Base-by-base conservation (phyloP, 2,888 invertebrate genomes). In the Spilarctia lutea region DNA sequence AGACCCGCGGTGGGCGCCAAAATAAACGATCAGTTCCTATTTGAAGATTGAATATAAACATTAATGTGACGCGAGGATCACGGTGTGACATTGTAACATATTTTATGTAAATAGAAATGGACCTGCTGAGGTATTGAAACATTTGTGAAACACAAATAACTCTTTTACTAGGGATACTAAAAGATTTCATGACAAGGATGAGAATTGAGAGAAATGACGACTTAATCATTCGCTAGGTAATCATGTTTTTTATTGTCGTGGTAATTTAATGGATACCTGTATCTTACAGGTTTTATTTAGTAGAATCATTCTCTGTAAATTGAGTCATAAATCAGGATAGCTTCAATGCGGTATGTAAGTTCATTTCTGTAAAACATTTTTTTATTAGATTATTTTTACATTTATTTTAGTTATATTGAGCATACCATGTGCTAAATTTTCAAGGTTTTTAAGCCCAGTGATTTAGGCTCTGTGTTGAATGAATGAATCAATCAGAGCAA, bases 1-100 rank as follows among this genome's bases (percentile, higher is more conserved):
- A 18, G 79, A 35, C 77, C 79, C 80, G 69, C 73, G 80, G 68
- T 77, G 85, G 84, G 83, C 84, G 86, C 84, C 87, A 86, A 81
- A 13, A 72, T 83, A 82, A 86, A 82, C 83, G 48, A 30, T 30
- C 35, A 35, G 69, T 79, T 83, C 83, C 83, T 82, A 79, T 85
- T 83, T 74, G 72, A 73, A 69, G 63, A 76, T 71, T 68, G 66
- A 69, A 60, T 45, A 20, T 42, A 42, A 70, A 30, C 65, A 30
- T 74, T 69, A 66, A 42, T 56, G 35, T 18, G 18, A 66, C 66
- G 52, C 18, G 48, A 74, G n/a, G 48, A 18, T 20, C 65, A 69
- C 65, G 45, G 65, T 6, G 42, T 24, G 27, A 71, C 66, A 18
- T 56, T 4, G 27, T 16, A 60, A 11, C 13, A 27, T 27, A 60